Evolutionary conservation across 2,888 invertebrate species (phyloP).

Genomic region (Camponotus fellah): DNA sequence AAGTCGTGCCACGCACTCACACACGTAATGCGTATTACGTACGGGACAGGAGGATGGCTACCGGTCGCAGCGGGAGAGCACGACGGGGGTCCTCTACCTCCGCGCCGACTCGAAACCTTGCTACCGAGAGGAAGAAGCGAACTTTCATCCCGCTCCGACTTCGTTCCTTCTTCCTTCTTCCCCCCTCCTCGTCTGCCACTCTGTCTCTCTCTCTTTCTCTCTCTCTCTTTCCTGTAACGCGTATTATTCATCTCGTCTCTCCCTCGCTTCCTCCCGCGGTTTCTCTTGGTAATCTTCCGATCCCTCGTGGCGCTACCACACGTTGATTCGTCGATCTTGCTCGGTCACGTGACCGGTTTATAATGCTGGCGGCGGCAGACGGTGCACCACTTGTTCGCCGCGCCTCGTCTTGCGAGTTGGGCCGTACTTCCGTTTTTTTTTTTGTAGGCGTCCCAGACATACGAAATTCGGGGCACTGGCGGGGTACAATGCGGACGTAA

Average conservation of each 20-base stretch:
- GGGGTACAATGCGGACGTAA: not conserved
- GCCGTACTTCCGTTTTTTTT: slow-evolving; percentile 45
- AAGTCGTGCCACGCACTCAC: slow-evolving; percentile 50
- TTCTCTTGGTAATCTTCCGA: slow-evolving; percentile 40
- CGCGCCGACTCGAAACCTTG: slow-evolving; percentile 69
- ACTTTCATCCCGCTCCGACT: slow-evolving; percentile 66
- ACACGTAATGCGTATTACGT: slow-evolving; percentile 82
- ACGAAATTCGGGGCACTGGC: slow-evolving; percentile 25
- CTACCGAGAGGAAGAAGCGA: slow-evolving; percentile 81
- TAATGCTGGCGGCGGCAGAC: slow-evolving; percentile 60
- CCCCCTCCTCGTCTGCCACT: not conserved
- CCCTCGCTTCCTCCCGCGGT: slow-evolving; percentile 14
- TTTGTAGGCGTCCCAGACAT: not conserved
- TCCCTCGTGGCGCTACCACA: slow-evolving; percentile 57
- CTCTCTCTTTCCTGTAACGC: slow-evolving; percentile 26
- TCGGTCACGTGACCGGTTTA: slow-evolving; percentile 71
- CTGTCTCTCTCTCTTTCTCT: not conserved
- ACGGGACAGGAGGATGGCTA: slow-evolving; percentile 85
- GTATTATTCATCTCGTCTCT: slow-evolving; percentile 20
- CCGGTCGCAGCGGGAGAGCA: slow-evolving; percentile 86
- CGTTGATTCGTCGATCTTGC: slow-evolving; percentile 64
- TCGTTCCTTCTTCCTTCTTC: slow-evolving; percentile 10
- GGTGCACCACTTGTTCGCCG: slow-evolving; percentile 59
- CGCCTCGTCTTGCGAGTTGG: slow-evolving; percentile 43
- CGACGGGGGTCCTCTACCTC: slow-evolving; percentile 83